Percentiles rank a stretch among this genome's conserved stretches.
Conservation (phyloP, 2,113 vertebrate species). For the Eptesicus fuscus region DNA sequence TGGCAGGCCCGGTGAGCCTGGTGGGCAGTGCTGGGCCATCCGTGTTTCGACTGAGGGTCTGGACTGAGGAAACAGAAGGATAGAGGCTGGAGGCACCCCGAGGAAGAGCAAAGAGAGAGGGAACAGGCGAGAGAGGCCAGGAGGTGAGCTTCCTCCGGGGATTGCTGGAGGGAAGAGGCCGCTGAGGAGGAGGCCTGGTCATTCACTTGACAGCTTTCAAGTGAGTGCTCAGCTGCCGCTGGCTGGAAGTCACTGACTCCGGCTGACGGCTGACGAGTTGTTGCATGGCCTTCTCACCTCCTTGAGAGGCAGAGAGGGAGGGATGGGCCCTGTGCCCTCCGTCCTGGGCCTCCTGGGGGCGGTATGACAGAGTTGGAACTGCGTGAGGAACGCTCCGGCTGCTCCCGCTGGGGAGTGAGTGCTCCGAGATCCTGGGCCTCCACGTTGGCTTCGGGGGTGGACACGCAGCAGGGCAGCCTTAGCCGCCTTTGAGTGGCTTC, state of each 20-base stretch:
- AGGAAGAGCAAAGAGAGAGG: not conserved
- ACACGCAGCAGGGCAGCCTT: slow-evolving; percentile 1
- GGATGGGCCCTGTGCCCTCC: not conserved
- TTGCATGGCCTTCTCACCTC: not conserved
- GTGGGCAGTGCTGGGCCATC: not conserved
- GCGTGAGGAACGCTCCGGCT: not conserved
- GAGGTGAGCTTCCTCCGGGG: not conserved
- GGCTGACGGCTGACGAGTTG: too few relatives aligned
- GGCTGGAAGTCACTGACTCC: not conserved
- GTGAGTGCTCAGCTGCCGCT: accelerated
- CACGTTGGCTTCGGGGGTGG: not conserved
- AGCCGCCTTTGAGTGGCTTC: not conserved
- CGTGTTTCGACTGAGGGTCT: not conserved
- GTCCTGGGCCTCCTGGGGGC: not conserved
- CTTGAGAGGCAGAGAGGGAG: not conserved
- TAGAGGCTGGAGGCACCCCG: not conserved
- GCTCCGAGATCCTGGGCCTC: slow-evolving; percentile 18
- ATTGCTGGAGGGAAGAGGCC: not conserved
- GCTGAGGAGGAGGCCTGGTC: not conserved
- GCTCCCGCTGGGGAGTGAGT: not conserved
- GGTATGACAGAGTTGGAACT: accelerated
- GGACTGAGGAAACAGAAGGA: not conserved
- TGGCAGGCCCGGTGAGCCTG: not conserved
- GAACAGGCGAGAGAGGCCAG: not conserved
- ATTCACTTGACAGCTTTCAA: accelerated